Conservation (phyloP, 2,888 invertebrate genomes). For the Phyllotreta striolata region DNA sequence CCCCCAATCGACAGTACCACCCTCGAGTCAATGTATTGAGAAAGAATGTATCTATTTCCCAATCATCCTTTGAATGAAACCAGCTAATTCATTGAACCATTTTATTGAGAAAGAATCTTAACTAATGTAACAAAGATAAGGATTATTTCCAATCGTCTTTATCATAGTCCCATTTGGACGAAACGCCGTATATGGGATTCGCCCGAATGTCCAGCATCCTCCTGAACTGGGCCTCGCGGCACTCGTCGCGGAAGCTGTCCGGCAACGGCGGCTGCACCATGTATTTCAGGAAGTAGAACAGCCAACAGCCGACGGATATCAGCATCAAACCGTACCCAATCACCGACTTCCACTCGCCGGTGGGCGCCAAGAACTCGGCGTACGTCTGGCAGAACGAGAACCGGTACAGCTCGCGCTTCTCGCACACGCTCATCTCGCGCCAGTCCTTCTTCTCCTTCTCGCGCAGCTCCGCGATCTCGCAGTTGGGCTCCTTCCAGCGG, state of each 20-base stretch:
- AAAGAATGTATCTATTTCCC: no score
- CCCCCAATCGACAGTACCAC: no score
- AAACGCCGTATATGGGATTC: conserved; percentile 68
- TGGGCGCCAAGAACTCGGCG: conserved; percentile 86
- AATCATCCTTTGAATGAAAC: neutral
- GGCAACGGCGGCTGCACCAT: conserved; percentile 60
- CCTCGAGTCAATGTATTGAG: no score
- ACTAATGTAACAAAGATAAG: no score
- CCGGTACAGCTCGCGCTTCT: conserved; percentile 92
- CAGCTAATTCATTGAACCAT: no score
- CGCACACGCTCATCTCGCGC: conserved; percentile 85
- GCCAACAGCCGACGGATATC: conserved; percentile 45
- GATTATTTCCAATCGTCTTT: conserved; percentile 72
- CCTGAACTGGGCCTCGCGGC: conserved; percentile 66
- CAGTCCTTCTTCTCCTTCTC: conserved; percentile 96
- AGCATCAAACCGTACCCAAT: conserved; percentile 67
- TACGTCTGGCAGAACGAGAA: conserved; percentile 93
- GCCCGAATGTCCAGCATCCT: conserved; percentile 66
- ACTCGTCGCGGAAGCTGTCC: conserved; percentile 66
- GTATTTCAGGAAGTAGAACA: conserved; percentile 44
- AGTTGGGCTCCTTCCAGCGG: conserved; percentile 77
- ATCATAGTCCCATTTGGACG: conserved; percentile 75
- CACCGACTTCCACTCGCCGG: conserved; percentile 84
- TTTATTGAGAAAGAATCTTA: no score
- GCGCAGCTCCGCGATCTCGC: conserved; percentile 79